phyloP scores from a whole-genome alignment of 2,113 vertebrate genomes.

The Lycocorax pyrrhopterus region DNA sequence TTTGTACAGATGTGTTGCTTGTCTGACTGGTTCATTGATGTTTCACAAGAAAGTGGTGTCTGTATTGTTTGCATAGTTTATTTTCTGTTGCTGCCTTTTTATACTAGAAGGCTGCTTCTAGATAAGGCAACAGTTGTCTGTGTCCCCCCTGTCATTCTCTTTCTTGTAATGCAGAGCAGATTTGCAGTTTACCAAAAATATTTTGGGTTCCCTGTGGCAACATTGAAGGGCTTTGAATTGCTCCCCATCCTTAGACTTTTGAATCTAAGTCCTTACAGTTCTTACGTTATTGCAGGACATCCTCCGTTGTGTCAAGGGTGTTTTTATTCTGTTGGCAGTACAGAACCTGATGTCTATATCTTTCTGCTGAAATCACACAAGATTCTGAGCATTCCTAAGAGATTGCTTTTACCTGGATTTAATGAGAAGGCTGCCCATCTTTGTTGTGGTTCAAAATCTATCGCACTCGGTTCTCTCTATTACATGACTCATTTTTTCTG shows the following conservation, averaged over 20 bases:
- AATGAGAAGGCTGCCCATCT: neutral
- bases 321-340: neutral
- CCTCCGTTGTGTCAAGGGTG: neutral
- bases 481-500: neutral
- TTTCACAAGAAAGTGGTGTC: neutral
- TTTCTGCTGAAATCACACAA: neutral
- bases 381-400: neutral
- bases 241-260: neutral
- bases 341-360: neutral
- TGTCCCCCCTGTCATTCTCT: neutral
- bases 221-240: neutral
- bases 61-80: neutral
- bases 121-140: neutral
- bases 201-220: neutral
- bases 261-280: neutral
- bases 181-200: neutral
- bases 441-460: neutral
- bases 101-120: neutral
- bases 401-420: neutral
- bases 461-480: neutral
- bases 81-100: neutral
- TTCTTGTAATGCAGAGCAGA: neutral
- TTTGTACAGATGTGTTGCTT: neutral
- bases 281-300: neutral
- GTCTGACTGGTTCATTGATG: neutral